Evolutionary conservation across 2,888 invertebrate genomes (phyloP).

Genomic region (Galerucella calmariensis): DNA sequence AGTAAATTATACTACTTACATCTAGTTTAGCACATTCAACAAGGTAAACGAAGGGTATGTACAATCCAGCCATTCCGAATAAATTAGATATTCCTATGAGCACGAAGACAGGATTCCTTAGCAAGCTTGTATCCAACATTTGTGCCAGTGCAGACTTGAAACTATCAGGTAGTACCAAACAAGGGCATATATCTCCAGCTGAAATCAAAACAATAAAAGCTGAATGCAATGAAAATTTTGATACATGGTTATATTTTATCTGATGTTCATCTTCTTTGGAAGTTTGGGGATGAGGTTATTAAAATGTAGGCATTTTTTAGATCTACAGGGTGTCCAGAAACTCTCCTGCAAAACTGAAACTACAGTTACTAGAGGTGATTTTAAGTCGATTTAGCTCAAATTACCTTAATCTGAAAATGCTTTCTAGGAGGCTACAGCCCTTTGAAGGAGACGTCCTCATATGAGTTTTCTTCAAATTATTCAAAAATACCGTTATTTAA

Average conservation of each 20-base stretch:
- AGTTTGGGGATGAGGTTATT: too few species aligned
- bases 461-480: too few species aligned
- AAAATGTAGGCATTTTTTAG: too few species aligned
- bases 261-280: background rate
- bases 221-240: background rate
- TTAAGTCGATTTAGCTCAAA: too few species aligned
- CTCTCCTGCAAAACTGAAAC: too few species aligned
- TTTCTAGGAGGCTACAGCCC: too few species aligned
- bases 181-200: conserved; percentile 85
- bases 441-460: too few species aligned
- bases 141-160: conserved; percentile 86
- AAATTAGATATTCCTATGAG: conserved; percentile 93
- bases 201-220: conserved; percentile 52
- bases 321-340: too few species aligned
- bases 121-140: conserved; percentile 90
- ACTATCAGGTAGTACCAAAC: conserved; percentile 80
- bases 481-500: too few species aligned
- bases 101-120: conserved; percentile 91
- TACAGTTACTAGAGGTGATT: too few species aligned
- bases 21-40: conserved; percentile 82
- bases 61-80: conserved; percentile 97
- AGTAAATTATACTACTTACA: too few species aligned
- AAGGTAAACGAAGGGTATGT: conserved; percentile 95
- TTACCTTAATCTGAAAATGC: too few species aligned
- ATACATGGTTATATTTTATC: background rate